Conservation (phyloP, 1,140 invertebrate species). For the Paraescarpia echinospica region DNA sequence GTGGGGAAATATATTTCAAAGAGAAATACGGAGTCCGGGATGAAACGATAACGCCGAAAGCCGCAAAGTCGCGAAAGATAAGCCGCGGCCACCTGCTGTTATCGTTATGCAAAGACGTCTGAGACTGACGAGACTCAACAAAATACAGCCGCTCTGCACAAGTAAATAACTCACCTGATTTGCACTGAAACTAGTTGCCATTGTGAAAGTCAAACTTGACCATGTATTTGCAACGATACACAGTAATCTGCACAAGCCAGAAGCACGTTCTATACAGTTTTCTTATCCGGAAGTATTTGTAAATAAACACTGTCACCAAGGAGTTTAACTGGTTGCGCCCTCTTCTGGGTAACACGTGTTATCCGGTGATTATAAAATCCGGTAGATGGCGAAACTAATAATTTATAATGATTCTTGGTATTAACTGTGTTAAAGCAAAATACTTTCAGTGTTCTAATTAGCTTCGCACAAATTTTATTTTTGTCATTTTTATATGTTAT, state of each 20-base stretch:
- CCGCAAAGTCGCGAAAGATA: neutral
- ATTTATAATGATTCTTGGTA: neutral
- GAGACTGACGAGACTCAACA: neutral
- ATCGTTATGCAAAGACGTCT: too few species aligned
- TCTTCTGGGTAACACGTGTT: neutral
- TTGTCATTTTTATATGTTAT: neutral
- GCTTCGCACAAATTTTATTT: neutral
- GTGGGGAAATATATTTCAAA: too few species aligned
- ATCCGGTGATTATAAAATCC: neutral
- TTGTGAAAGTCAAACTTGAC: conserved; percentile 10
- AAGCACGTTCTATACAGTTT: neutral
- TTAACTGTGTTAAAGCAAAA: neutral
- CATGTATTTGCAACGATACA: conserved; percentile 5
- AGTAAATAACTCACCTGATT: conserved; percentile 15
- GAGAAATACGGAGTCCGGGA: neutral
- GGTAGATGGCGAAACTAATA: neutral
- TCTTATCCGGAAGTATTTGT: neutral
- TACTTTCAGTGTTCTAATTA: neutral
- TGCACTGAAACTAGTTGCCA: conserved; percentile 21
- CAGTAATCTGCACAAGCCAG: neutral
- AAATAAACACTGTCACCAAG: neutral
- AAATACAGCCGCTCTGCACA: neutral
- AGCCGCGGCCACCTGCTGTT: neutral
- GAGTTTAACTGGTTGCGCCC: neutral
- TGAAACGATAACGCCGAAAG: neutral